These are phyloP conservation scores for Caenorhabditis sulstoni DNA, from an alignment of 2,888 invertebrate species.

Conservation along the genomic window DNA sequence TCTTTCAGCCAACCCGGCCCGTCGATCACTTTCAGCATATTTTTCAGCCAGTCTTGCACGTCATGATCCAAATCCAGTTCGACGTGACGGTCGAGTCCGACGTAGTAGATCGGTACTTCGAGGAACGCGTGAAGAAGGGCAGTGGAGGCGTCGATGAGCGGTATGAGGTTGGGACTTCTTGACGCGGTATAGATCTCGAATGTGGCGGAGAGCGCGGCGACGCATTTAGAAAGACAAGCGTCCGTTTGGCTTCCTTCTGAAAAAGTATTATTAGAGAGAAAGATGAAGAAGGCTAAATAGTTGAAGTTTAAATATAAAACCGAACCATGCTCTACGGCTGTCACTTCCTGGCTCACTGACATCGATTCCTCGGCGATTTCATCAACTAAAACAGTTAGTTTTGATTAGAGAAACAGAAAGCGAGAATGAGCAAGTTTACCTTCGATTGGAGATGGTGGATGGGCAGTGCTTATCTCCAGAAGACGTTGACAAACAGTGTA, in stretches of 20 bases:
- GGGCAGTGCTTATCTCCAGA: conserved; percentile 49
- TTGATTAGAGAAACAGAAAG: conserved; percentile 1
- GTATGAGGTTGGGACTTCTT: conserved; percentile 44
- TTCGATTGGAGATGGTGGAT: conserved; percentile 54
- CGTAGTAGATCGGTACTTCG: conserved; percentile 77
- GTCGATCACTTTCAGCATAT: conserved; percentile 59
- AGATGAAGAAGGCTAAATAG: too few species aligned
- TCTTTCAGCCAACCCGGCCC: conserved; percentile 54
- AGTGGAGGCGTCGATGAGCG: conserved; percentile 58
- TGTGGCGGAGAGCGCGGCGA: conserved; percentile 62
- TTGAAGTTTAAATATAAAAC: conserved; percentile 37
- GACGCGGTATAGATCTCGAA: conserved; percentile 66
- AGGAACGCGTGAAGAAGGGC: conserved; percentile 64
- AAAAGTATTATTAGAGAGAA: conserved; percentile 39
- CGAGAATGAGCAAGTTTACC: conserved; percentile 14
- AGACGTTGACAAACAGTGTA: conserved; percentile 53
- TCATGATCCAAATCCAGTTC: conserved; percentile 18
- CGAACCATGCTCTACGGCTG: conserved; percentile 59
- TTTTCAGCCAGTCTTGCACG: conserved; percentile 44
- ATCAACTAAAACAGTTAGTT: conserved; percentile 36
- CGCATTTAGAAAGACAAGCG: conserved; percentile 70
- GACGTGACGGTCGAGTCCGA: conserved; percentile 41
- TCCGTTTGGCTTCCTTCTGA: conserved; percentile 77
- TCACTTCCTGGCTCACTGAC: conserved; percentile 45
- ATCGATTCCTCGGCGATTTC: conserved; percentile 51